Evolutionary conservation across 2,888 invertebrate genomes (phyloP), one percentile per base, ranked within the genome.

Genomic region (Mythimna ferrago): DNA sequence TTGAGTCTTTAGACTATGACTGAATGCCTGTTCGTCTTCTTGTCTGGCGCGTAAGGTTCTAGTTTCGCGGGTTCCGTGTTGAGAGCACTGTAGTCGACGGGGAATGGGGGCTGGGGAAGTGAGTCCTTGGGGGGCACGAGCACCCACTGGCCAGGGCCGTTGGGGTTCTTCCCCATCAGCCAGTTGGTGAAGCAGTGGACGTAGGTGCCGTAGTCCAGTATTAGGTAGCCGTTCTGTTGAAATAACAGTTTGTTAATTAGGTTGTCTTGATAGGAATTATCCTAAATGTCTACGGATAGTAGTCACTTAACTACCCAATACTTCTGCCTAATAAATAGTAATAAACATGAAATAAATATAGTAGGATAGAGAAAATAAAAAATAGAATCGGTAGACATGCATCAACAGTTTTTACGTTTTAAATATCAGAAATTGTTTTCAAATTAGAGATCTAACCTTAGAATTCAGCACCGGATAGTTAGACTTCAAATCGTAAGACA

Each of bases 91-190:
- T 98, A 98, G 95, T 98, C 98, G 68, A 98, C 97, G 4, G 98
- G 98, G 89, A 98, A 98, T 16, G 97, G 97, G 2, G 97, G 97
- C 67, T 96, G 95, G 1, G 96, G 96, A 16, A 96, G 90, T 35
- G 96, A 93, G 82, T 94, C 96, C 83, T 97, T 96, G 2, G 97
- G 95, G 9, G 97, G 97, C 26, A 98, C 98, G 48, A 98, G 96
- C 64, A 98, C 97, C 96, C 97, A 98, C 87, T 98, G 98, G 0
- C 98, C 98, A 0, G 98, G 98, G 0, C 98, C 98, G 89, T 98
- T 98, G 7, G 98, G 98, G 86, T 97, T 97, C 89, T 97, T 97
- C 6, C 97, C 98, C 92, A 98, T 96, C 81, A 98, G 94, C 96
- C 98, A 98, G 92, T 98, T 98, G 62, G 97, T 97, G 92, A 97